phyloP scores from a whole-genome alignment of 2,113 vertebrate genomes.

The Paratilapia polleni region DNA sequence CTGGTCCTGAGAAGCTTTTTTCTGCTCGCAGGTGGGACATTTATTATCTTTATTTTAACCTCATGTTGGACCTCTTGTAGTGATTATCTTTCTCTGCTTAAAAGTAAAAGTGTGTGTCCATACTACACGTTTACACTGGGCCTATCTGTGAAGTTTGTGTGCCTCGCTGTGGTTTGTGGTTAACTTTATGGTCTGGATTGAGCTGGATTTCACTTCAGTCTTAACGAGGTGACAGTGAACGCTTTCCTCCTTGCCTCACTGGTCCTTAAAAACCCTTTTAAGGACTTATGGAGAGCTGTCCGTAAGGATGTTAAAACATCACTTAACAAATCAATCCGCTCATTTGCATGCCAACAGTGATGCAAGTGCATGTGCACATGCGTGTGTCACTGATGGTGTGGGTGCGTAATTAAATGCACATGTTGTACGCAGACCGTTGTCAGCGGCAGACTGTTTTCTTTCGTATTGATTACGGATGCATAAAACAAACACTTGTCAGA shows the following conservation, averaged over 20 bases:
- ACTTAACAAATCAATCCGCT: constrained; percentile 80
- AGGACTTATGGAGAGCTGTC: constrained; percentile 75
- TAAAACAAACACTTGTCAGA: constrained; percentile 71
- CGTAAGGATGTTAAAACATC: constrained; percentile 76
- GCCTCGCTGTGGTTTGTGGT: constrained; percentile 62
- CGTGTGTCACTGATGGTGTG: background rate
- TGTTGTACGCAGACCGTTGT: constrained; percentile 42
- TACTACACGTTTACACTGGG: constrained; percentile 6
- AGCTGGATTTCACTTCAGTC: constrained; percentile 68
- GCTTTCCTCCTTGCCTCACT: constrained; percentile 70
- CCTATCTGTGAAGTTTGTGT: constrained; percentile 42
- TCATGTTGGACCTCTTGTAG: constrained; percentile 1
- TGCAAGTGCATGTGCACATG: background rate
- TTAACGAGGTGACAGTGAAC: constrained; percentile 76
- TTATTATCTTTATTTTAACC: constrained; percentile 4
- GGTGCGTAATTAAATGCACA: constrained; percentile 60
- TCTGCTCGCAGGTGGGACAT: background rate
- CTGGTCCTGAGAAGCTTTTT: constrained; percentile 11
- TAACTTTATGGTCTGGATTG: constrained; percentile 70
- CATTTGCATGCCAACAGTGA: constrained; percentile 72
- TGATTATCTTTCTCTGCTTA: constrained; percentile 6
- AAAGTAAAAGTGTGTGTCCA: constrained; percentile 16
- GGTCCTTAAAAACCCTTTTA: constrained; percentile 78
- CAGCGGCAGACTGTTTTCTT: constrained; percentile 54
- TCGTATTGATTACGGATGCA: constrained; percentile 74